phyloP scores from a whole-genome alignment of 2,113 vertebrate species.

The Lagopus leucura region DNA sequence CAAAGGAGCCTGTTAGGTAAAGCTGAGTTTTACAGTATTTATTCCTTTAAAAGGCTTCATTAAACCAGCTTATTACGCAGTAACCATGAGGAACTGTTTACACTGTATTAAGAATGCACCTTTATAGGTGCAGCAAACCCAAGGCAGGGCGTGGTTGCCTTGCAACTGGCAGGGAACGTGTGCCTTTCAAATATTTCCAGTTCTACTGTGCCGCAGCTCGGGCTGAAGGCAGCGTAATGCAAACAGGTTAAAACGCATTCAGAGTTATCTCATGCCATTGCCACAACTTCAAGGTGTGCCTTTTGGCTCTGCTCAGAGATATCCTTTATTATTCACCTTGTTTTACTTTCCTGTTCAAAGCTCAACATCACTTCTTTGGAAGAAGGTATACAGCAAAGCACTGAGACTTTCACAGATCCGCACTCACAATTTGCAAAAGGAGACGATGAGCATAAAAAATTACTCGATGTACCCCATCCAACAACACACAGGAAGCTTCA shows the following conservation, averaged over 20 bases:
- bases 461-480: not conserved
- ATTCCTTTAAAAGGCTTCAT: not conserved
- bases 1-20: not conserved
- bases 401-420: not conserved
- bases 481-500: not conserved
- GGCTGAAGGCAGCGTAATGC: not conserved
- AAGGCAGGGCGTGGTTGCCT: not conserved
- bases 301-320: not conserved
- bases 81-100: conserved; percentile 26
- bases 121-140: not conserved
- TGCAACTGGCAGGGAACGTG: not conserved
- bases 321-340: not conserved
- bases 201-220: not conserved
- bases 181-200: conserved; percentile 58
- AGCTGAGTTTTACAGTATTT: not conserved
- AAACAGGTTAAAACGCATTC: conserved; percentile 61
- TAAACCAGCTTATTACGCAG: not conserved
- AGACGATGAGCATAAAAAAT: not conserved
- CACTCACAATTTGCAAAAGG: not conserved
- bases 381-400: not conserved
- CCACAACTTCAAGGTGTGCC: conserved; percentile 42
- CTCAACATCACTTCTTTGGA: not conserved
- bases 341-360: not conserved
- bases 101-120: not conserved
- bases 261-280: conserved; percentile 1